Base-by-base conservation (phyloP, 2,888 invertebrate genomes). In the Drosophila koepferae region DNA sequence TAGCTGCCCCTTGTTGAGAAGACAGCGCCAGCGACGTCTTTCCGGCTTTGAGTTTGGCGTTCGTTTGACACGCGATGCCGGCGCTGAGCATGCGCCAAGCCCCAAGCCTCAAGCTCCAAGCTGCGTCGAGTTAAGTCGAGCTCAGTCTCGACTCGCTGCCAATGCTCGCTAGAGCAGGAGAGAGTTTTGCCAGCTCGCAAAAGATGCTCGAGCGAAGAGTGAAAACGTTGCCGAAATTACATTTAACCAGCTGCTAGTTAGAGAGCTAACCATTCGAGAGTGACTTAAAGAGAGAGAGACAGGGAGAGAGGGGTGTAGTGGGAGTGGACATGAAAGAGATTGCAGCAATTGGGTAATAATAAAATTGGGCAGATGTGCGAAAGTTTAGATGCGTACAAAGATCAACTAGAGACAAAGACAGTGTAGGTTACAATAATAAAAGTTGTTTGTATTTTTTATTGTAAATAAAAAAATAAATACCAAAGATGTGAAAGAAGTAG, bases 61-160 rank as follows among this genome's bases (percentile, higher is more conserved):
- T 81, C 90, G 86, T 90, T 87, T 90, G 89, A 86, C 82, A 86
- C 81, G 85, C 81, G 86, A 79, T 63, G 64, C 68, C 72, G 59
- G 48, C 72, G 75, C 66, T 60, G 69, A 75, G 71, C 79, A 63
- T 62, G 75, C 71, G 46, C 65, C 76, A 76, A 76, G 82, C 60
- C 61, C 73, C 55, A 54, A 54, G 38, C 38, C 5, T n/a, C 40
- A 41, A 41, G 41, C 40, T 16, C 1, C 38, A 10, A 40, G 36
- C 12, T 36, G 36, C 36, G 31, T 1, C 34, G 1, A 54, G 40
- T 23, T n/a, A 43, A 38, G 44, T 46, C 44, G 31, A 41, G 64
- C 46, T 28, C 49, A 49, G 71, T 56, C 69, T 38, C 60, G 41
- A 43, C 56, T 41, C 3, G 31, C 41, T 46, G 31, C 20, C 40